These are phyloP conservation scores for Rhadina sibilatrix DNA, from an alignment of 2,113 vertebrate genomes.

Conservation along the genomic window DNA sequence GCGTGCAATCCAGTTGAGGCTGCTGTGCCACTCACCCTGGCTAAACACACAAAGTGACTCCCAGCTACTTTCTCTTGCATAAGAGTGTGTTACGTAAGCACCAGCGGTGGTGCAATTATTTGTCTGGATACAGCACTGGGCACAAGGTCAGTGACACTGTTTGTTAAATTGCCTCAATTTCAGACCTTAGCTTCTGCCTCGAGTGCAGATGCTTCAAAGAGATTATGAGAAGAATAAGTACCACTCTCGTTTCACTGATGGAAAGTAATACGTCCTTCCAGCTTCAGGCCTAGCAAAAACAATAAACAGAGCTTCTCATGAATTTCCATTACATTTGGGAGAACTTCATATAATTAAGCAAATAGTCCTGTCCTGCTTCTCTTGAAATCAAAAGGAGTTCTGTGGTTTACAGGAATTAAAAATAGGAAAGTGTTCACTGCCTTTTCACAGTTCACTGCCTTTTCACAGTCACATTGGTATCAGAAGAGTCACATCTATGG, in stretches of 20 bases:
- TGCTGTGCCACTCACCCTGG: not conserved
- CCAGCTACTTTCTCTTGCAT: not conserved
- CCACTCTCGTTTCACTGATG: not conserved
- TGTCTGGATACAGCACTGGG: not conserved
- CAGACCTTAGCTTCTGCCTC: not conserved
- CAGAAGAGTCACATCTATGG: rapidly evolving
- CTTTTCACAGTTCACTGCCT: not conserved
- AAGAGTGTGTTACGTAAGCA: not conserved
- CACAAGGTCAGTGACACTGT: not conserved
- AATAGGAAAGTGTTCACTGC: not conserved
- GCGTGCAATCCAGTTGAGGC: not conserved
- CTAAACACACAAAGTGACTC: not conserved
- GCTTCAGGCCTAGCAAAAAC: not conserved
- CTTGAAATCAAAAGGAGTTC: not conserved
- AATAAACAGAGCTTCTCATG: not conserved
- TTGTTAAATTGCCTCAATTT: not conserved
- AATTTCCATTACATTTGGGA: not conserved
- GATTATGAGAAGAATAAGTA: not conserved
- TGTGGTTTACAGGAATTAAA: not conserved
- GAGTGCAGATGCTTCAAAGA: not conserved
- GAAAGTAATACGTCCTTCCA: not conserved
- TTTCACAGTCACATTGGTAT: not conserved
- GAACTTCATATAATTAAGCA: not conserved
- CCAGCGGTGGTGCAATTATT: not conserved
- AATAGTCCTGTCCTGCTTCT: not conserved